Evolutionary conservation across 2,113 vertebrate genomes (phyloP), one percentile per base, ranked within the genome.

Genomic region (Mystacornis crossleyi): DNA sequence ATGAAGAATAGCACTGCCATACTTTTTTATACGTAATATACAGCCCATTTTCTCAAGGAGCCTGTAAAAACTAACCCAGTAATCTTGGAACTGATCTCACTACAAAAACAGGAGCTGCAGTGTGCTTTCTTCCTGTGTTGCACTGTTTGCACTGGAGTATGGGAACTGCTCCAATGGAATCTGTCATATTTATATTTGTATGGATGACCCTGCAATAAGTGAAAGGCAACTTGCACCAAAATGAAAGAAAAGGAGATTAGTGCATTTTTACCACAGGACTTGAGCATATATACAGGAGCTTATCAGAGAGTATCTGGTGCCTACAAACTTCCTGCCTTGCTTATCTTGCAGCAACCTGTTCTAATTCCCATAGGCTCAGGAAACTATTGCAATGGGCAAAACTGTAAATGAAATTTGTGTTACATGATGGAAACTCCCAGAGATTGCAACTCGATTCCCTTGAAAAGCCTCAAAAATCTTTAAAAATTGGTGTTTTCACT

Each of bases 91-190:
- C n/a, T 40, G 40, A 64, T 86, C n/a, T 89, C 57, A 57, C 18
- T 53, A 65, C 61, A 89, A 65, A 84, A 81, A 9, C 12, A 72
- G 29, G 40, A 65, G 23, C 42, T 91, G 18, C 57, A 24, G 5
- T 62, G 51, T 84, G 12, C 13, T 40, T 42, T 86, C 84, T 51
- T 38, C 11, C 8, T 69, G 14, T 71, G n/a, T 38, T 72, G 12
- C 21, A 34, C 42, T 71, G 14, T 72, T 64, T 89, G 36, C 25
- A 26, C 29, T 75, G 42, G 18, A 60, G 24, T 57, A 34, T 8
- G 8, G 74, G 29, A 92, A 8, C 25, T 0, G 0, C 21, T 36
- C 45, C 3, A 2, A 1, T 81, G 57, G 23, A 72, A 42, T 18
- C 12, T 24, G 14, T 42, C 43, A 12, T 75, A 10, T 47, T 40